These are phyloP conservation scores for Petromus typicus DNA, from an alignment of 2,113 vertebrate genomes.

Conservation along the genomic window DNA sequence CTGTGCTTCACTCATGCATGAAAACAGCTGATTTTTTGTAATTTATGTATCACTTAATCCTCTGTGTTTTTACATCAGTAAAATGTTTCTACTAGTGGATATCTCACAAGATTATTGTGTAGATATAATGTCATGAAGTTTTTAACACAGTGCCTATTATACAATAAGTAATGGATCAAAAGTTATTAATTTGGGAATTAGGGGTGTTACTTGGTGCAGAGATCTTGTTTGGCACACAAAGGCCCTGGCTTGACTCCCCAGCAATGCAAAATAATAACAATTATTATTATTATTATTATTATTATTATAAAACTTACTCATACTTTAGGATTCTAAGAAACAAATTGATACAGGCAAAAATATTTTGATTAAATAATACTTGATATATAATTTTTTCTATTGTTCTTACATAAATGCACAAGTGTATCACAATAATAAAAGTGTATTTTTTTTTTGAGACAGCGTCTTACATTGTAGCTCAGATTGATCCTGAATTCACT, in stretches of 20 bases:
- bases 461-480: too few species aligned
- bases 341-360: neutral
- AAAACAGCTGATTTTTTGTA: neutral
- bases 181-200: neutral
- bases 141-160: neutral
- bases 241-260: neutral
- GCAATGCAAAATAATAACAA: neutral
- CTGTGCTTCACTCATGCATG: neutral
- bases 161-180: neutral
- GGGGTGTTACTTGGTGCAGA: neutral
- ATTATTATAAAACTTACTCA: neutral
- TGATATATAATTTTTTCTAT: neutral
- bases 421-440: neutral
- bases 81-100: neutral
- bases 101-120: neutral
- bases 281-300: neutral
- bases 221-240: neutral
- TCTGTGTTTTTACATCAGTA: slow-evolving; percentile 4
- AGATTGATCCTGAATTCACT: too few species aligned
- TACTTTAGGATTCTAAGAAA: slow-evolving; percentile 5
- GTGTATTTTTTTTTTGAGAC: too few species aligned
- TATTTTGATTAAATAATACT: neutral
- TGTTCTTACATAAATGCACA: neutral
- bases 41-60: neutral
- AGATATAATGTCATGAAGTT: too few species aligned